phyloP scores from a whole-genome alignment of 2,113 vertebrate genomes.

The Tragulus kanchil region DNA sequence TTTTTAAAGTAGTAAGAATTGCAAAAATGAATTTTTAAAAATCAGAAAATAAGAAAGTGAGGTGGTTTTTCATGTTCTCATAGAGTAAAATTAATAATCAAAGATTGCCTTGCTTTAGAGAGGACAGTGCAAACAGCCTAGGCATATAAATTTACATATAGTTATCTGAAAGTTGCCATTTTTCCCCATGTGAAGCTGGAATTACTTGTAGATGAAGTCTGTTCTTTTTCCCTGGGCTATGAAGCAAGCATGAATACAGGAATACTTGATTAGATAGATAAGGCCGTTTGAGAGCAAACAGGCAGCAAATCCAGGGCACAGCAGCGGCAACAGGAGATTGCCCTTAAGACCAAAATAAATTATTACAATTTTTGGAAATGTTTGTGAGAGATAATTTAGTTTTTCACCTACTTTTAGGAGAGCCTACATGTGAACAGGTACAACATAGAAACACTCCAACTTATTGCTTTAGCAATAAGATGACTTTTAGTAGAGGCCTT shows the following conservation, averaged over 20 bases:
- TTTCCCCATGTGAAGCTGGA: neutral
- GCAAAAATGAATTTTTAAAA: neutral
- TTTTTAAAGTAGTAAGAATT: slow-evolving; percentile 10
- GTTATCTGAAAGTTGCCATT: slow-evolving; percentile 39
- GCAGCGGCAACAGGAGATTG: neutral
- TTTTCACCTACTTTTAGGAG: slow-evolving; percentile 13
- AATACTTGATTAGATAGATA: slow-evolving; percentile 59
- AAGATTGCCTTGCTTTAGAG: slow-evolving; percentile 28
- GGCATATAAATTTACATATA: slow-evolving; percentile 15
- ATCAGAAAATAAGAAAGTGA: neutral
- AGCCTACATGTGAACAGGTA: neutral
- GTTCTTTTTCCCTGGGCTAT: slow-evolving; percentile 33
- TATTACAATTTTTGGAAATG: slow-evolving; percentile 31
- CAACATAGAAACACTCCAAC: neutral
- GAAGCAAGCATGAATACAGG: neutral
- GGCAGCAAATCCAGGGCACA: neutral
- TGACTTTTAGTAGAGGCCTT: neutral
- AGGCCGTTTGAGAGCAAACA: neutral
- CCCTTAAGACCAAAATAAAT: slow-evolving; percentile 58
- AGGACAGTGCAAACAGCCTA: neutral
- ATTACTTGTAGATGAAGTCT: slow-evolving; percentile 39
- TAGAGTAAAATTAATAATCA: slow-evolving; percentile 50
- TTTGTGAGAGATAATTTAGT: slow-evolving; percentile 8
- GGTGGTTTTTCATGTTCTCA: neutral
- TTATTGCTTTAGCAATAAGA: neutral